phyloP scores from a whole-genome alignment of 2,797 vertebrate species.

The Tenualosa thibaudeaui region DNA sequence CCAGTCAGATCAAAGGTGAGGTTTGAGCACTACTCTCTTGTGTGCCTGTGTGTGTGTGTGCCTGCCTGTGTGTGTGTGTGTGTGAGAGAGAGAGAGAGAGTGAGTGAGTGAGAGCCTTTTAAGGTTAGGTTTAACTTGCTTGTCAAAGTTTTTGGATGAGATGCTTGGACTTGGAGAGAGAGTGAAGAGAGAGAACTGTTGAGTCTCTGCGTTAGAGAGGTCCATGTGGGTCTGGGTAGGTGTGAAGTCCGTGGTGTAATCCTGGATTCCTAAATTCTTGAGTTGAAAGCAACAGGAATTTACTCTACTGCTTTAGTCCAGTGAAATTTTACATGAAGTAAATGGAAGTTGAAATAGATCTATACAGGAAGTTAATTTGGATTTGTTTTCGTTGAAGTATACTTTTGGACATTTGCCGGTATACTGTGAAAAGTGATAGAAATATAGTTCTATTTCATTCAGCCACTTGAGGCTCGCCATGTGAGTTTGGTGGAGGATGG shows the following conservation, averaged over 20 bases:
- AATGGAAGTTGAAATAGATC: too few relatives aligned
- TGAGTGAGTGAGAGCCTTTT: neutral
- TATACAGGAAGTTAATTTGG: too few relatives aligned
- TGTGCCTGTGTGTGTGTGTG: too few relatives aligned
- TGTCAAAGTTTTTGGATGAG: neutral
- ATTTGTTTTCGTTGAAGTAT: too few relatives aligned
- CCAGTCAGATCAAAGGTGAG: slow-evolving; percentile 16
- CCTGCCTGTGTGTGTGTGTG: too few relatives aligned
- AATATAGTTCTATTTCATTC: too few relatives aligned
- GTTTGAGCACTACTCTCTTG: neutral
- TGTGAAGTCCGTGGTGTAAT: neutral
- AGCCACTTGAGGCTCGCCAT: too few relatives aligned
- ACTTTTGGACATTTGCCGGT: too few relatives aligned
- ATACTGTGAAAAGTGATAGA: too few relatives aligned
- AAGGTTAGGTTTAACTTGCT: neutral
- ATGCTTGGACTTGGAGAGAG: neutral
- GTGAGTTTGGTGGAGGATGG: too few relatives aligned
- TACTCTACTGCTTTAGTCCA: neutral
- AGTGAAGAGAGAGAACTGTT: neutral
- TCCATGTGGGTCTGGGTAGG: neutral
- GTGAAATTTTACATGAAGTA: too few relatives aligned
- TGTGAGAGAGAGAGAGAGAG: too few relatives aligned
- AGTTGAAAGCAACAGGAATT: neutral
- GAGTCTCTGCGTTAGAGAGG: neutral
- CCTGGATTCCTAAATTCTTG: neutral